A percentile compares a stretch with the other conserved stretches of the same genome.
Conservation (phyloP, 2,113 vertebrate genomes). For the Speoplatyrhinus poulsoni region DNA sequence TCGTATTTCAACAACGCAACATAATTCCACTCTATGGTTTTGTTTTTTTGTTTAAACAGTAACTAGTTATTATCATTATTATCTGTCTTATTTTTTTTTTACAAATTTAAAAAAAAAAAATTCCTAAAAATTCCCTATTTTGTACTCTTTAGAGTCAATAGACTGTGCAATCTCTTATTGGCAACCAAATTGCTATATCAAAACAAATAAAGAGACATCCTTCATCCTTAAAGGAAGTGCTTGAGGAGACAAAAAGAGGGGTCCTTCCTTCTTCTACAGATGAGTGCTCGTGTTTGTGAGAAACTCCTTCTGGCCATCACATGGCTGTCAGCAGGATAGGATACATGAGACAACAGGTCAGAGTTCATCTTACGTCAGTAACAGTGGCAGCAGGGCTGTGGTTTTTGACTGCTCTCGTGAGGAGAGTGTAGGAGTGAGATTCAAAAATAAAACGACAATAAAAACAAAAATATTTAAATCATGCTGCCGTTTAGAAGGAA, state of each 20-base stretch:
- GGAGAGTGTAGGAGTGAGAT: constrained; percentile 68
- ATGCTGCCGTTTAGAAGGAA: constrained; percentile 67
- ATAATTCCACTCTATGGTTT: constrained; percentile 63
- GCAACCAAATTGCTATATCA: constrained; percentile 98
- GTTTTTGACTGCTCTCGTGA: constrained; percentile 62
- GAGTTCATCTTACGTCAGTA: constrained; percentile 72
- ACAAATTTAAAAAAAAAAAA: constrained; percentile 92
- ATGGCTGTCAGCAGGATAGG: constrained; percentile 77
- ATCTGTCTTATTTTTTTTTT: constrained; percentile 81
- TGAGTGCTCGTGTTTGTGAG: constrained; percentile 69
- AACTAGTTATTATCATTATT: constrained; percentile 62
- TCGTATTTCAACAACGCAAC: constrained; percentile 63
- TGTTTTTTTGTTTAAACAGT: constrained; percentile 60
- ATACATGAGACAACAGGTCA: constrained; percentile 70
- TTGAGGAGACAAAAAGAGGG: constrained; percentile 60
- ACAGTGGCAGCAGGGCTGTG: constrained; percentile 69
- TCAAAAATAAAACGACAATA: constrained; percentile 11
- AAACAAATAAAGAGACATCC: constrained; percentile 73
- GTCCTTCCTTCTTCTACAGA: constrained; percentile 70
- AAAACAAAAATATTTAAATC: constrained; percentile 40
- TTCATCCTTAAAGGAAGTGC: constrained; percentile 64
- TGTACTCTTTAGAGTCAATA: constrained; percentile 98
- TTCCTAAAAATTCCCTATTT: constrained; percentile 85
- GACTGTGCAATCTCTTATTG: constrained; percentile 99
- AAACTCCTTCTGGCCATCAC: constrained; percentile 73